Conservation (phyloP, 2,888 invertebrate genomes). For the Blomia tropicalis region DNA sequence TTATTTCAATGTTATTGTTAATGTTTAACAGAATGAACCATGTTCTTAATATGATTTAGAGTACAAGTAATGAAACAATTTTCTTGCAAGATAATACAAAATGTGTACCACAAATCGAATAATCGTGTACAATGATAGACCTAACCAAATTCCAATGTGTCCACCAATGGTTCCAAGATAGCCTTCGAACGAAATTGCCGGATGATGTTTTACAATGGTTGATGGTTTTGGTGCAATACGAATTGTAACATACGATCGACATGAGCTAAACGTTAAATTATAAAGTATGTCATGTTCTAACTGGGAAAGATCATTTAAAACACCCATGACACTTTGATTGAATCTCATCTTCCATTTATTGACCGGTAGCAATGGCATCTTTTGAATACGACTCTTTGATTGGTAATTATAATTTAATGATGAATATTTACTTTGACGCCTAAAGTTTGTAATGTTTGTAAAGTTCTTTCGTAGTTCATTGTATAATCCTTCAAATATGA, state of each 20-base stretch:
- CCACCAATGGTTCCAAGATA: not conserved
- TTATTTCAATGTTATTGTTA: too few species aligned
- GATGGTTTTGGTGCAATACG: not conserved
- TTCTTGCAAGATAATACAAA: not conserved
- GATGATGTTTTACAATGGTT: not conserved
- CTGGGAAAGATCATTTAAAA: not conserved
- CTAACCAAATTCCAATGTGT: constrained; percentile 1
- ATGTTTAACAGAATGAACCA: too few species aligned
- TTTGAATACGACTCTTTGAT: not conserved
- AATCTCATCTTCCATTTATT: too few species aligned
- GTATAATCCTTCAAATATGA: not conserved
- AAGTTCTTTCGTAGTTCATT: not conserved
- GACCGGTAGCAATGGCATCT: not conserved
- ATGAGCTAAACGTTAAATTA: not conserved
- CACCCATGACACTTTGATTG: too few species aligned
- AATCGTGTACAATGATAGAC: not conserved
- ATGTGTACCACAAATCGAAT: constrained; percentile 3
- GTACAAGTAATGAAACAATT: too few species aligned
- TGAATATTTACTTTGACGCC: not conserved
- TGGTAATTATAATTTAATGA: not conserved
- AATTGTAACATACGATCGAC: not conserved
- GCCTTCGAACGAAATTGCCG: not conserved
- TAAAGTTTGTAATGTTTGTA: not conserved
- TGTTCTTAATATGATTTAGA: too few species aligned
- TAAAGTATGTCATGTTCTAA: not conserved